Conservation (phyloP, 2,888 invertebrate species). For the Norana najaformis region DNA sequence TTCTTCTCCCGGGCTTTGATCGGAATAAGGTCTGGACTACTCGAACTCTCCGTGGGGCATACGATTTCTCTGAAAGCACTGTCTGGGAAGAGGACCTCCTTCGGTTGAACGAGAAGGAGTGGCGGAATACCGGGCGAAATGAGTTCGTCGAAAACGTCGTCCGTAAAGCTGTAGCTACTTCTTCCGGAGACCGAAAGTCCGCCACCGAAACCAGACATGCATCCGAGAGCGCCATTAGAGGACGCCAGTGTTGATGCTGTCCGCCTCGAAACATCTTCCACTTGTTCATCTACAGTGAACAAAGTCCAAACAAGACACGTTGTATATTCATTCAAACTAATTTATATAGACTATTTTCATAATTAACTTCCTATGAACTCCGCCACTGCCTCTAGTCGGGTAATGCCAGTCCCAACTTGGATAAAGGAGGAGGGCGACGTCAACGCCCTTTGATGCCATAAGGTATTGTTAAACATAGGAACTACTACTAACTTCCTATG, state of each 20-base stretch:
- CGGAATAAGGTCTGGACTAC: too few species aligned
- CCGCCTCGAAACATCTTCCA: background rate
- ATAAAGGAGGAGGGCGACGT: too few species aligned
- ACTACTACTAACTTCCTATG: background rate
- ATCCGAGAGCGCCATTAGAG: background rate
- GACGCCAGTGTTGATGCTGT: background rate
- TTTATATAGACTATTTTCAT: too few species aligned
- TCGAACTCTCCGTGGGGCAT: background rate
- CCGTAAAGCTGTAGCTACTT: conserved; percentile 1
- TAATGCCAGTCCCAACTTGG: too few species aligned
- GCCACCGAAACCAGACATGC: background rate
- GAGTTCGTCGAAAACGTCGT: conserved; percentile 10
- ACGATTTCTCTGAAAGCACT: background rate
- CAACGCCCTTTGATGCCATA: too few species aligned
- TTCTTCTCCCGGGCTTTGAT: background rate
- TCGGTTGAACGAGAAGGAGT: background rate
- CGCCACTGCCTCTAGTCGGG: too few species aligned
- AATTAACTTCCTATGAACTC: too few species aligned
- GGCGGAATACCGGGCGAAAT: background rate
- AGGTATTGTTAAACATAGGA: too few species aligned
- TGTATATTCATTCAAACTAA: background rate
- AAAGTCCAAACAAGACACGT: background rate
- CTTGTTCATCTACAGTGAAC: background rate
- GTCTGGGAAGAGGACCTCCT: background rate
- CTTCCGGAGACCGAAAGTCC: background rate